These are phyloP conservation scores for Willowsia nigromaculata DNA, from an alignment of 2,888 invertebrate genomes.

Conservation along the genomic window DNA sequence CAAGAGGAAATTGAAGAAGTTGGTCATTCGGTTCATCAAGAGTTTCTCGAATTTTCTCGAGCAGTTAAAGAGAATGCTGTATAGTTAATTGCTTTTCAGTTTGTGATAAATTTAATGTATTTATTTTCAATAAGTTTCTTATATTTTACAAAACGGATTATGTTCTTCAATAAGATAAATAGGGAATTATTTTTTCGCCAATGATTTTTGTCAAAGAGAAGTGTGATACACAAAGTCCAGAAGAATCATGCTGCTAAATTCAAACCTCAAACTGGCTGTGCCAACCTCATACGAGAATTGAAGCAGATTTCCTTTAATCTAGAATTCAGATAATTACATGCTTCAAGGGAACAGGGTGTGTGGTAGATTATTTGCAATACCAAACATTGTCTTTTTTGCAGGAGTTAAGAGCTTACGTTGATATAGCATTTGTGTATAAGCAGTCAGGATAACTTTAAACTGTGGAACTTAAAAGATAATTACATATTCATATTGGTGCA, in stretches of 20 bases:
- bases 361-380: conserved; percentile 40
- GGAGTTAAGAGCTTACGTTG: neutral
- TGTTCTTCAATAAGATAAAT: conserved; percentile 25
- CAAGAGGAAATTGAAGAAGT: conserved; percentile 42
- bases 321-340: too few relatives aligned
- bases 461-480: too few relatives aligned
- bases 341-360: conserved; percentile 31
- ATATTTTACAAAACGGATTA: neutral
- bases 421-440: too few relatives aligned
- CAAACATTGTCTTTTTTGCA: conserved; percentile 17
- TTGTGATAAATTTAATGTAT: neutral
- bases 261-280: conserved; percentile 17
- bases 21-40: neutral
- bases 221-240: neutral
- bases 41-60: conserved; percentile 14
- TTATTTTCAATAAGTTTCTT: neutral
- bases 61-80: neutral
- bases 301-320: conserved; percentile 32
- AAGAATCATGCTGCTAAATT: conserved; percentile 39
- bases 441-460: conserved; percentile 27
- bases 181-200: conserved; percentile 40
- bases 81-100: neutral
- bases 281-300: conserved; percentile 49
- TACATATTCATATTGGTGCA: too few relatives aligned
- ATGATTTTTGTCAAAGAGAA: conserved; percentile 22